Base-by-base conservation (phyloP, 2,797 vertebrate genomes). In the Pyrrhura leucotis region DNA sequence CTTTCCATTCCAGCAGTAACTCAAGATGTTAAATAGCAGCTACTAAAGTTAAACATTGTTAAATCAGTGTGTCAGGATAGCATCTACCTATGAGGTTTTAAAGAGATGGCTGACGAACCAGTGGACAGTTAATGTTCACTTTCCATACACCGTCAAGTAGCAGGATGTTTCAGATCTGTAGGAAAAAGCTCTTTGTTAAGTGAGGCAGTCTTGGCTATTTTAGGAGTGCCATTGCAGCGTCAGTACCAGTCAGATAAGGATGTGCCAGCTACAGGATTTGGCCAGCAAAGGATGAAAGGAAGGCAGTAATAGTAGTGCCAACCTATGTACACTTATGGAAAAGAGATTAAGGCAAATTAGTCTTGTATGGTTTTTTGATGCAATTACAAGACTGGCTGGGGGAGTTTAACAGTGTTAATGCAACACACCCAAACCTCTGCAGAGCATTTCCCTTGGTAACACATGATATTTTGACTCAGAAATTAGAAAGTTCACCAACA, bases 1-100 rank as follows among this genome's bases (percentile, higher is more conserved):
- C 91, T 92, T 96, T 94, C 95, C 95, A 94, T 93, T 96, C 95
- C 95, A 96, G 91, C 94, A 91, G 94, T 63, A 94, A 91, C 87
- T 95, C 91, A 91, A 94, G 93, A 95, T 92, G 89, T 85, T 82
- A 82, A 92, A 90, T 80, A 94, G 94, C 93, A 95, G 91, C 89
- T 86, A 42, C 89, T 51, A 21, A 87, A 92, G 95, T 79, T 73
- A 85, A 96, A 85, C 63, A 71, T 35, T 18, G 80, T 25, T 72
- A 78, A 81, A 72, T 69, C 71, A 73, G 92, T 33, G 5, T 44
- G 78, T 63, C 94, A 82, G 87, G 84, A 29, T 6, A 67, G 93
- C 72, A 66, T 65, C 89, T 6, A 63, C 59, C 81, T 31, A 3
- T 12, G 71, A 61, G 80, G 18, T 51, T 47, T 53, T 13, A 33